Conservation (phyloP, 1,140 invertebrate genomes). For the Euwallacea similis region DNA sequence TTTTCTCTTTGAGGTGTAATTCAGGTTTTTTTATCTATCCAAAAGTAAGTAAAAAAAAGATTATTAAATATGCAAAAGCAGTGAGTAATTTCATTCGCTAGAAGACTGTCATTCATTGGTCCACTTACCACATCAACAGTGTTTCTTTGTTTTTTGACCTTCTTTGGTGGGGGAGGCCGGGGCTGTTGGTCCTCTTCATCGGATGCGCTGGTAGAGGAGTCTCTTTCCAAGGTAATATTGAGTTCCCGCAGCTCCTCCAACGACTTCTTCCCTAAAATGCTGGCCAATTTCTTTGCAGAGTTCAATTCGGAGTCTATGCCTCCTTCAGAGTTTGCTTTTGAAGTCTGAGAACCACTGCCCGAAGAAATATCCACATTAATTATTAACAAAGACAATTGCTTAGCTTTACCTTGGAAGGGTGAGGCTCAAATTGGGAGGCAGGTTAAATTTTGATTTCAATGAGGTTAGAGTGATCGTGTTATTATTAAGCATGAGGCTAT, state of each 20-base stretch:
- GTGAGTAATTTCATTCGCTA: no score
- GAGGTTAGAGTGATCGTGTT: slow-evolving; percentile 32
- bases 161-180: slow-evolving; percentile 25
- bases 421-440: slow-evolving; percentile 31
- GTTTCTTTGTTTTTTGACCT: slow-evolving; percentile 14
- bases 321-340: background rate
- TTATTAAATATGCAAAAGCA: no score
- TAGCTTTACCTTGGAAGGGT: slow-evolving; percentile 20
- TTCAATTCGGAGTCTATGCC: slow-evolving; percentile 8
- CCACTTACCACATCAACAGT: slow-evolving; percentile 7
- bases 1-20: background rate
- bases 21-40: background rate
- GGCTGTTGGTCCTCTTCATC: slow-evolving; percentile 5
- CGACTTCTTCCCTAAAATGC: slow-evolving; percentile 31
- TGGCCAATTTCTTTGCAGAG: slow-evolving; percentile 28
- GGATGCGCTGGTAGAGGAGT: slow-evolving; percentile 24
- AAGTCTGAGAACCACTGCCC: no score
- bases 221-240: slow-evolving; percentile 31
- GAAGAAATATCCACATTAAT: no score
- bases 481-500: slow-evolving; percentile 30
- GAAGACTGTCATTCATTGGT: no score
- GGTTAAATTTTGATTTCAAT: slow-evolving; percentile 22
- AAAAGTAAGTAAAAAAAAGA: background rate
- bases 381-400: slow-evolving; percentile 1
- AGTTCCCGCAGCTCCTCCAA: slow-evolving; percentile 22